These are phyloP conservation scores for Melanotaenia trifasciata DNA, from an alignment of 2,797 vertebrate genomes.

Conservation along the genomic window DNA sequence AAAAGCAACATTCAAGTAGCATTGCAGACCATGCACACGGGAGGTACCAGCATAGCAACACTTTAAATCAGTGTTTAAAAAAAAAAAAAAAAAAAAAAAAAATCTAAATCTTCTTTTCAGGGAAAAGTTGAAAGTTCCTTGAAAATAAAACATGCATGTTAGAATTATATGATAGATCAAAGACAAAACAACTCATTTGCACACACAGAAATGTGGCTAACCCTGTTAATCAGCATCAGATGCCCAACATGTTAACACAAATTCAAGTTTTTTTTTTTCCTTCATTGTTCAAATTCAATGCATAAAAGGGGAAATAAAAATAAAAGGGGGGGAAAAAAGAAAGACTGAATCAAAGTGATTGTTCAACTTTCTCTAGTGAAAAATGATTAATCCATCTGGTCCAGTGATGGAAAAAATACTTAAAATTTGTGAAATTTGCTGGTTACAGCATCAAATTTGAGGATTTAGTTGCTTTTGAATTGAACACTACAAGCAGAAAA, in stretches of 20 bases:
- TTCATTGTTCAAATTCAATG: slow-evolving; percentile 58
- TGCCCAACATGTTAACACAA: slow-evolving; percentile 34
- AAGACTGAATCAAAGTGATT: slow-evolving; percentile 18
- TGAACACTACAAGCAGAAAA: neutral
- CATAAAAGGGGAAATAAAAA: neutral
- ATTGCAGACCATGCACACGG: slow-evolving; percentile 43
- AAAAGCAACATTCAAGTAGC: slow-evolving; percentile 36
- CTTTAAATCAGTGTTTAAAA: slow-evolving; percentile 52
- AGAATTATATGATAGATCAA: slow-evolving; percentile 69
- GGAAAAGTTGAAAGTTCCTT: slow-evolving; percentile 22
- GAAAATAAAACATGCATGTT: slow-evolving; percentile 74
- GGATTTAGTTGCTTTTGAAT: slow-evolving; percentile 21
- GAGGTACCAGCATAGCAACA: slow-evolving; percentile 62
- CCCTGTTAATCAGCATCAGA: slow-evolving; percentile 59
- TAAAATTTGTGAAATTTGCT: slow-evolving; percentile 15
- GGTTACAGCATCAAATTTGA: neutral
- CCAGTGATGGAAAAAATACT: neutral
- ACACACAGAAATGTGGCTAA: slow-evolving; percentile 47
- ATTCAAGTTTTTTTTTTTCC: slow-evolving; percentile 69
- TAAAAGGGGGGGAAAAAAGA: neutral
- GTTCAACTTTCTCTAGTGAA: slow-evolving; percentile 17
- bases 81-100: slow-evolving; percentile 20
- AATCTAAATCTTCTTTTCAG: slow-evolving; percentile 26
- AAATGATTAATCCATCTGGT: neutral
- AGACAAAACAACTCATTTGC: slow-evolving; percentile 52